Percentiles rank a stretch among this genome's conserved stretches.
Conservation (phyloP, 2,888 invertebrate genomes). For the Vanessa cardui region DNA sequence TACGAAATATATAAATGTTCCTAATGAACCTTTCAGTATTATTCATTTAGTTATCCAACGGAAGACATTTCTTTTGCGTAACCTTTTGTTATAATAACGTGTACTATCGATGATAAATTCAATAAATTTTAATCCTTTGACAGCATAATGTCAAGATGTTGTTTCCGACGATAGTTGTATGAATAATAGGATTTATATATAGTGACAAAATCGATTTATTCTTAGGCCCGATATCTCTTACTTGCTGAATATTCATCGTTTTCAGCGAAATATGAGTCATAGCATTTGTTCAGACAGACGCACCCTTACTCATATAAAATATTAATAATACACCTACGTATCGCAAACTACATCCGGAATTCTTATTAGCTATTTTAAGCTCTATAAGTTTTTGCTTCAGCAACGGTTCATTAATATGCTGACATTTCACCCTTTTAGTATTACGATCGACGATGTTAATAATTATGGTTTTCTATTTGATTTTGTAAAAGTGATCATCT, state of each 20-base stretch:
- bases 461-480: no score
- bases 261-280: constrained; percentile 69
- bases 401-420: no score
- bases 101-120: background rate
- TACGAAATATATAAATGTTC: no score
- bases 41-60: no score
- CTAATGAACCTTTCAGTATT: no score
- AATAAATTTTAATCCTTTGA: background rate
- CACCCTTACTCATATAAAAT: constrained; percentile 48
- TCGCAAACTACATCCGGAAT: constrained; percentile 27
- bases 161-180: background rate
- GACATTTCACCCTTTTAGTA: no score
- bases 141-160: background rate
- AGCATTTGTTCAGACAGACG: constrained; percentile 56
- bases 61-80: no score
- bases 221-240: constrained; percentile 22
- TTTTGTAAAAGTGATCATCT: no score
- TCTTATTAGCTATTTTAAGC: constrained; percentile 30
- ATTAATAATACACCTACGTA: constrained; percentile 45
- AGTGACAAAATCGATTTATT: constrained; percentile 4
- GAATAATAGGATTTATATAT: constrained; percentile 2
- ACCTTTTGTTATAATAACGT: no score
- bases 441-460: no score
- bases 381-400: background rate
- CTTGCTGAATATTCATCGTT: constrained; percentile 59